Evolutionary conservation across 2,797 vertebrate species (phyloP), one percentile per base, ranked within the genome.

Genomic region (Xenops minutus): DNA sequence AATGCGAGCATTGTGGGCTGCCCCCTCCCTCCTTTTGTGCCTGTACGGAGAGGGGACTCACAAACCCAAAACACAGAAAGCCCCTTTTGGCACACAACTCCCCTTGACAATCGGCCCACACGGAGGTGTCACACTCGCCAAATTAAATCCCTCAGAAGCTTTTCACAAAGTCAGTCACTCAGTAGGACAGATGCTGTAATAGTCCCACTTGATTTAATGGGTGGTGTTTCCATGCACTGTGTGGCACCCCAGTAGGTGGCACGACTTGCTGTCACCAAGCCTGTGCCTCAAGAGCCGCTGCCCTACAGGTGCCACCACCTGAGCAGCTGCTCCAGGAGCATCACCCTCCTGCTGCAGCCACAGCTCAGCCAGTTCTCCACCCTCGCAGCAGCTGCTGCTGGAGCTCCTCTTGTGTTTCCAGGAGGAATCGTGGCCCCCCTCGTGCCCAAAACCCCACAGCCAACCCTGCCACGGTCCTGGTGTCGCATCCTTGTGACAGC

Each of bases 1-100:
- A 92, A 96, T 75, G 95, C 4, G 0, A 78, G 89, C 92, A 75
- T 85, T 95, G 96, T 93, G 93, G 90, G 77, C 80, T 69, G 77
- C 36, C 84, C 67, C 52, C 84, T 84, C 89, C 81, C 75, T 94
- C 64, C 88, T 39, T 75, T 69, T 91, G 82, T 86, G 89, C 90
- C 96, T 12, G 1, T 17, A 24, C 6, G 2, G 67, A 55, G 56
- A 84, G 52, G 54, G 49, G 46, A 39, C 90, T 91, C 27, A 12
- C 22, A 16, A 82, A 56, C 36, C 27, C 48, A 1, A 64, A 80
- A 2, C 2, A 7, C 44, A 37, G 64, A 62, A 56, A 85, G 56
- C 87, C 56, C 73, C 80, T 64, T 21, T 41, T 0, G 7, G 89
- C 80, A 30, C 73, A 52, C 64, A 85, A 0, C 79, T 55, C 37